A percentile compares a stretch with the other conserved stretches of the same genome.
phyloP scores from a whole-genome alignment of 37 sponge, comb jelly and placozoan genomes.

The Ianthella basta region DNA sequence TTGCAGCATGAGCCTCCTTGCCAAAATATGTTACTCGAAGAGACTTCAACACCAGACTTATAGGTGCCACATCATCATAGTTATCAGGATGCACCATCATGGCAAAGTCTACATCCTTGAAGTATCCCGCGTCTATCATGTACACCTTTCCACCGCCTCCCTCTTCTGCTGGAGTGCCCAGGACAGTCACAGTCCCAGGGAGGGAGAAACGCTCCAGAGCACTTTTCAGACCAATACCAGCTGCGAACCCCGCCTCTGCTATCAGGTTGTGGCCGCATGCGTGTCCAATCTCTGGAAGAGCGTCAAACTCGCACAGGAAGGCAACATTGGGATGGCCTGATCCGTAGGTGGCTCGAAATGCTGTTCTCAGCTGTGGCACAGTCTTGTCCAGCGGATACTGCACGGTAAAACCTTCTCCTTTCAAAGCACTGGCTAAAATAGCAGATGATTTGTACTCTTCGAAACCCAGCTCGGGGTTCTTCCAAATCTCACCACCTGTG shows the following conservation, averaged over 20 bases:
- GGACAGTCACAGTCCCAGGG: conserved; percentile 56
- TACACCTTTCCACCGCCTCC: conserved; percentile 81
- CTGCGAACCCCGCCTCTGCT: conserved; percentile 83
- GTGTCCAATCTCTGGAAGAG: conserved; percentile 87
- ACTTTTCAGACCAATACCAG: conserved; percentile 78
- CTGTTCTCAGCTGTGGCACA: conserved; percentile 65
- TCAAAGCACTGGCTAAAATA: conserved; percentile 50
- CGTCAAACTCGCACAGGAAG: conserved; percentile 89
- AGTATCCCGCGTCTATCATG: conserved; percentile 69
- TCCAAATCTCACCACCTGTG: conserved; percentile 50
- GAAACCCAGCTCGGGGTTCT: conserved; percentile 54
- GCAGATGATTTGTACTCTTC: conserved; percentile 59
- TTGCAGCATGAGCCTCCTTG: conserved; percentile 87
- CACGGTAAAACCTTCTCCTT: conserved; percentile 72
- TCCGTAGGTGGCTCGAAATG: conserved; percentile 81
- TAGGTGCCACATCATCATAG: conserved; percentile 25
- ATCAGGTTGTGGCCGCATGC: conserved; percentile 93
- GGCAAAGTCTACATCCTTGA: conserved; percentile 76
- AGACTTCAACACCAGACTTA: conserved; percentile 14
- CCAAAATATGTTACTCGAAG: conserved; percentile 56
- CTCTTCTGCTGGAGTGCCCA: conserved; percentile 95
- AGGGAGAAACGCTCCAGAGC: conserved; percentile 44
- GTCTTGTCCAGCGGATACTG: conserved; percentile 13
- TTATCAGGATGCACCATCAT: conserved; percentile 93
- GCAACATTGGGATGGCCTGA: conserved; percentile 69